These are phyloP conservation scores for Anguilla japonica DNA, from an alignment of 2,113 vertebrate genomes.

Conservation along the genomic window DNA sequence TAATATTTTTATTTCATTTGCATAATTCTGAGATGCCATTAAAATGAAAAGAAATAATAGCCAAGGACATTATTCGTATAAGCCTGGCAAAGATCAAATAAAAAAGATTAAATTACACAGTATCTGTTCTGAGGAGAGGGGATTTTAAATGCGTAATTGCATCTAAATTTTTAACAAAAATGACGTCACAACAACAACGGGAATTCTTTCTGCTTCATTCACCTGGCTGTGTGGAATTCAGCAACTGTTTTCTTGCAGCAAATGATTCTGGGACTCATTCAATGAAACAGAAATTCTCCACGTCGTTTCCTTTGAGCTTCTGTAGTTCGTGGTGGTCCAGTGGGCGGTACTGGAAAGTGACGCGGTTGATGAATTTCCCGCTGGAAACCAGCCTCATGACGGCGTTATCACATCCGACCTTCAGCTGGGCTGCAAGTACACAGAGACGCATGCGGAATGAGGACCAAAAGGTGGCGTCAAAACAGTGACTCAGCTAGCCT, in stretches of 20 bases:
- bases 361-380: conserved; percentile 82
- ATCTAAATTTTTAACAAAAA: conserved; percentile 13
- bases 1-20: conserved; percentile 43
- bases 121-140: background rate
- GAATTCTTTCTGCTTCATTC: conserved; percentile 34
- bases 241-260: background rate
- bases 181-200: conserved; percentile 14
- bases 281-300: conserved; percentile 83
- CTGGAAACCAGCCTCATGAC: conserved; percentile 94
- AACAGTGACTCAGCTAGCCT: background rate
- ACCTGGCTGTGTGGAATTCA: conserved; percentile 41
- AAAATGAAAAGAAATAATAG: conserved; percentile 24
- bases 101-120: conserved; percentile 1
- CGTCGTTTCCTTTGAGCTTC: conserved; percentile 80
- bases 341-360: conserved; percentile 88
- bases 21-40: conserved; percentile 31
- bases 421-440: conserved; percentile 79
- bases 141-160: background rate
- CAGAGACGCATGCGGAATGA: background rate
- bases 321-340: conserved; percentile 79
- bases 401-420: conserved; percentile 89
- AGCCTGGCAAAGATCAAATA: conserved; percentile 27
- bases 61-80: background rate
- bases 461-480: background rate
- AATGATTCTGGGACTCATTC: conserved; percentile 51